These are phyloP conservation scores for Mesitornis unicolor DNA, from an alignment of 2,113 vertebrate species.

Conservation along the genomic window DNA sequence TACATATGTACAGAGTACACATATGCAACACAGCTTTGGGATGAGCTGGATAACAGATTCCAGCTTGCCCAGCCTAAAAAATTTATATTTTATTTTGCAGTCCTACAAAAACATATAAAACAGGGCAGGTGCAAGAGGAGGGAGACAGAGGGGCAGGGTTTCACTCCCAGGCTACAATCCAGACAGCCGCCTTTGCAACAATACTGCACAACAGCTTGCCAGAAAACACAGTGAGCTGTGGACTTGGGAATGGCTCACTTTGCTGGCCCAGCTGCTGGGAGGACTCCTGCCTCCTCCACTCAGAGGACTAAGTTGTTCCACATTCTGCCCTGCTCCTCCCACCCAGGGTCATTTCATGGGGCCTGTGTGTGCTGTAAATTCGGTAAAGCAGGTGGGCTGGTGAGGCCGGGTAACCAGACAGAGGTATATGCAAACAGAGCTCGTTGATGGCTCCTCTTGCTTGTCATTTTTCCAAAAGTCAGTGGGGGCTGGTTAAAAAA, in stretches of 20 bases:
- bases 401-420: background rate
- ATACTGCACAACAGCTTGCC: background rate
- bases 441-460: background rate
- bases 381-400: background rate
- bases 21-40: background rate
- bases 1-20: background rate
- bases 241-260: background rate
- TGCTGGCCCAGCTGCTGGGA: background rate
- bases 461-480: background rate
- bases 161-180: background rate
- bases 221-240: background rate
- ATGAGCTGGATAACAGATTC: background rate
- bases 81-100: background rate
- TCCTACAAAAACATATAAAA: background rate
- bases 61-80: background rate
- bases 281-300: background rate
- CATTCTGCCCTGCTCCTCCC: background rate
- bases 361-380: background rate
- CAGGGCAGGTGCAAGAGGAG: background rate
- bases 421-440: background rate
- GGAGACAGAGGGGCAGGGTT: background rate
- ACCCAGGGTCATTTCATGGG: background rate
- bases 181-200: fast-evolving
- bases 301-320: background rate
- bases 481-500: constrained; percentile 18